Percentiles rank a stretch among this genome's conserved stretches.
Conservation (phyloP, 35 echinoderm and acorn worm genomes). For the Hemicentrotus pulcherrimus region DNA sequence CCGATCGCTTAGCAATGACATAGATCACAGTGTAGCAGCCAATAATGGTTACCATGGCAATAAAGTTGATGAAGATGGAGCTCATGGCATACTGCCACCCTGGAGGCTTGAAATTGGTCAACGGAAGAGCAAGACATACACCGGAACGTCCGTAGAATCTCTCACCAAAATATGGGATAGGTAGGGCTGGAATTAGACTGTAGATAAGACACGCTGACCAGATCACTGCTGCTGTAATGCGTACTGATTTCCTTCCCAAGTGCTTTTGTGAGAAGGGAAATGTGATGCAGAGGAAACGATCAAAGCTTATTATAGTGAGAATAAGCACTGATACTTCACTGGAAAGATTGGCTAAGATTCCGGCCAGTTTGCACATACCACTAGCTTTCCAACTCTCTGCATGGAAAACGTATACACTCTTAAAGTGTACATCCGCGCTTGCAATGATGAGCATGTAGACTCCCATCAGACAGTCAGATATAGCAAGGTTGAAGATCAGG, state of each 20-base stretch:
- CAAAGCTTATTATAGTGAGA: constrained; percentile 58
- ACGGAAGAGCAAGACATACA: constrained; percentile 58
- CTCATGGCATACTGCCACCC: constrained; percentile 60
- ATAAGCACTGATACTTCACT: constrained; percentile 67
- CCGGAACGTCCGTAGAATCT: constrained; percentile 56
- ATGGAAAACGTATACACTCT: constrained; percentile 70
- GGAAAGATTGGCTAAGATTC: constrained; percentile 64
- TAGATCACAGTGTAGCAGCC: constrained; percentile 62
- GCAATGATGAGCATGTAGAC: constrained; percentile 93
- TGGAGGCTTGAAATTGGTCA: constrained; percentile 37
- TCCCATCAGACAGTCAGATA: constrained; percentile 94
- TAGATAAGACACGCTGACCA: constrained; percentile 46
- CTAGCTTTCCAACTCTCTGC: constrained; percentile 64
- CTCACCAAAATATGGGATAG: constrained; percentile 55
- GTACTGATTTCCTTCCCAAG: constrained; percentile 43
- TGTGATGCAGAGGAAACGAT: constrained; percentile 66
- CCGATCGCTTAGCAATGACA: constrained; percentile 51
- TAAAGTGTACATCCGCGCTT: constrained; percentile 65
- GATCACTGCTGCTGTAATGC: constrained; percentile 19
- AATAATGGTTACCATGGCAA: constrained; percentile 37
- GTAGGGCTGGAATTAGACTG: constrained; percentile 53
- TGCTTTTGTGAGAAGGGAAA: constrained; percentile 57
- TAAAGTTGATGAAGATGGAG: constrained; percentile 50
- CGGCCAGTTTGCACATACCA: constrained; percentile 56
- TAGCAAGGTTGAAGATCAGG: constrained; percentile 82